Conservation (phyloP, 1,140 invertebrate species). For the Araneus ventricosus region DNA sequence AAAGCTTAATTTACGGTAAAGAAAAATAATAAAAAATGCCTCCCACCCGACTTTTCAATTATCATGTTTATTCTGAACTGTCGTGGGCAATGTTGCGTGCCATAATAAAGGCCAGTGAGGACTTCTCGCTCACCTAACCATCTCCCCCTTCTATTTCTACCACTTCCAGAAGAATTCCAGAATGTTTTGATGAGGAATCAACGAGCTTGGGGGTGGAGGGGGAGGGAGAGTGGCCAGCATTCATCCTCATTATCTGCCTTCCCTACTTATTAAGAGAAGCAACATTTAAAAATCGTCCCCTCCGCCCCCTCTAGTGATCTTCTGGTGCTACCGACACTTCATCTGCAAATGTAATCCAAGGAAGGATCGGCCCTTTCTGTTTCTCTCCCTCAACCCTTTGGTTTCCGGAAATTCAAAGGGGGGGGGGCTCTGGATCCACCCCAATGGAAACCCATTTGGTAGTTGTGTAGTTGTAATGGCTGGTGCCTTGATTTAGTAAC, state of each 20-base stretch:
- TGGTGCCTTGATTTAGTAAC: constrained; percentile 25
- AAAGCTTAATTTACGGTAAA: constrained; percentile 28
- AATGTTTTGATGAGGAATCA: constrained; percentile 42
- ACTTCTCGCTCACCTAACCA: neutral
- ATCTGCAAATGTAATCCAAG: constrained; percentile 44
- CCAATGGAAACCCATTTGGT: constrained; percentile 10
- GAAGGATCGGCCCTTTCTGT: constrained; percentile 11
- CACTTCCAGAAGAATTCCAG: constrained; percentile 2
- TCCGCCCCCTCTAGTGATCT: neutral
- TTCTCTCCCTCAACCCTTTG: constrained; percentile 53
- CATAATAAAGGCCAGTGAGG: neutral
- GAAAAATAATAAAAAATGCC: constrained; percentile 8
- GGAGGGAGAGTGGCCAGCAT: neutral
- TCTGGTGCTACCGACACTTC: constrained; percentile 29
- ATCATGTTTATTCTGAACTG: constrained; percentile 41
- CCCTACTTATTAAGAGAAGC: constrained; percentile 42
- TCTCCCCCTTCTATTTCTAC: neutral
- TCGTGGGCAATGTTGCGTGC: constrained; percentile 20
- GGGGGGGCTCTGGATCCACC: neutral
- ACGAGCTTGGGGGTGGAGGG: neutral
- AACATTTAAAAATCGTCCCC: constrained; percentile 58
- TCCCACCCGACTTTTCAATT: constrained; percentile 29
- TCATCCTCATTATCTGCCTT: constrained; percentile 43
- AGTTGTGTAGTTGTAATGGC: constrained; percentile 35
- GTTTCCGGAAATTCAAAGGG: neutral